Percentiles rank a stretch among this genome's conserved stretches.
These are phyloP conservation scores for Chaenogobius annularis DNA, from an alignment of 2,113 vertebrate genomes.

Conservation along the genomic window DNA sequence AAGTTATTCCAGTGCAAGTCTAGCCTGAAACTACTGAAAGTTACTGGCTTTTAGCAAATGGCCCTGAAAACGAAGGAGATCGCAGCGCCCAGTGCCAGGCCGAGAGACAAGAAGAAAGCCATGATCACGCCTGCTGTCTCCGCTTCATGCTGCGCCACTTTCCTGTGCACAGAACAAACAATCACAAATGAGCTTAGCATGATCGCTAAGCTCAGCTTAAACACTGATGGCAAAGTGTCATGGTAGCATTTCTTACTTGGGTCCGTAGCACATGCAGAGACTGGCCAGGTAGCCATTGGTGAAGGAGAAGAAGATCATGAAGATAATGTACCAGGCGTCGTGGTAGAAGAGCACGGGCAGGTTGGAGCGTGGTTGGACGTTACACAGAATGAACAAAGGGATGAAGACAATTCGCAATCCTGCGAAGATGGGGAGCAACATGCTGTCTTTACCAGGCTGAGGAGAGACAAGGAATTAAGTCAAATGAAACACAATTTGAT, in stretches of 20 bases:
- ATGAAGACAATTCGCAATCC: constrained; percentile 83
- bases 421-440: constrained; percentile 83
- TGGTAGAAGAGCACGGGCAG: constrained; percentile 81
- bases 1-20: constrained; percentile 1
- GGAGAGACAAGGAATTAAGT: background rate
- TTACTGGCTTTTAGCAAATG: constrained; percentile 74
- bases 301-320: constrained; percentile 92
- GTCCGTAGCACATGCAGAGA: constrained; percentile 98
- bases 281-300: constrained; percentile 98
- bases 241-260: constrained; percentile 83
- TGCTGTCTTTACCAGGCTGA: constrained; percentile 91
- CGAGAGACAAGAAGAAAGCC: constrained; percentile 93
- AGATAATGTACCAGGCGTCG: constrained; percentile 90
- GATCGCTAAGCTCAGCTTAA: background rate
- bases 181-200: background rate
- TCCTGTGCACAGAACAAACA: constrained; percentile 76
- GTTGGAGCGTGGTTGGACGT: constrained; percentile 76
- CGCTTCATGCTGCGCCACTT: constrained; percentile 84
- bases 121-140: constrained; percentile 95
- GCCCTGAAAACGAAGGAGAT: constrained; percentile 83
- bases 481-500: background rate
- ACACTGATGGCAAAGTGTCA: background rate
- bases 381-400: constrained; percentile 93
- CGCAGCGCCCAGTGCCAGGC: constrained; percentile 88
- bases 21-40: constrained; percentile 21